These are phyloP conservation scores for Coecobrya sp. DNA, from an alignment of 2,888 invertebrate species.

Conservation along the genomic window DNA sequence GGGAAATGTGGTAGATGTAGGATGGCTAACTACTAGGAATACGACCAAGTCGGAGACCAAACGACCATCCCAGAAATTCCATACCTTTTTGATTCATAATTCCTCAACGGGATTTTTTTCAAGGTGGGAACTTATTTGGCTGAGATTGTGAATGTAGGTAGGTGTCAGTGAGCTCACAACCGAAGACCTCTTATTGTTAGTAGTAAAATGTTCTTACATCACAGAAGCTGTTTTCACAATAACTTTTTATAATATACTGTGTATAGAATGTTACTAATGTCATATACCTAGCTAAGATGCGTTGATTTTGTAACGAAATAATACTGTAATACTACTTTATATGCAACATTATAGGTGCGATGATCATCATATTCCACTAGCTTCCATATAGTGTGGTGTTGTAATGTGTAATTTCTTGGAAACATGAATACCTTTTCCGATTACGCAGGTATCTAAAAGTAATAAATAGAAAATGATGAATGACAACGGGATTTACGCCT, in stretches of 20 bases:
- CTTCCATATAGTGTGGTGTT: no score
- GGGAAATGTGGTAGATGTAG: not conserved
- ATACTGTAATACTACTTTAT: no score
- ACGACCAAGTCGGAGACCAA: not conserved
- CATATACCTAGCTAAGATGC: no score
- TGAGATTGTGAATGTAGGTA: not conserved
- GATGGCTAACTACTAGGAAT: not conserved
- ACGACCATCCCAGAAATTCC: slow-evolving; percentile 75
- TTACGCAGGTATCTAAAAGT: no score
- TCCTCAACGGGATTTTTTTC: slow-evolving; percentile 68
- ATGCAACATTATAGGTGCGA: no score
- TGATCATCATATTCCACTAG: no score
- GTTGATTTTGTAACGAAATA: no score
- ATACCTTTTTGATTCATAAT: slow-evolving; percentile 68
- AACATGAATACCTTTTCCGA: no score
- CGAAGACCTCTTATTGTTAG: not conserved
- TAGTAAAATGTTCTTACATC: not conserved
- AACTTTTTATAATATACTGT: no score
- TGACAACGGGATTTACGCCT: not conserved
- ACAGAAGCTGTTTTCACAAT: no score
- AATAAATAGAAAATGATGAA: not conserved
- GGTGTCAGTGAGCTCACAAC: not conserved
- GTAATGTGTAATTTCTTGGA: no score
- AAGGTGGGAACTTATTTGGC: slow-evolving; percentile 25
- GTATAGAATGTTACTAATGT: no score